These are phyloP conservation scores for Dermatemys mawii DNA, from an alignment of 2,113 vertebrate genomes.

Conservation along the genomic window DNA sequence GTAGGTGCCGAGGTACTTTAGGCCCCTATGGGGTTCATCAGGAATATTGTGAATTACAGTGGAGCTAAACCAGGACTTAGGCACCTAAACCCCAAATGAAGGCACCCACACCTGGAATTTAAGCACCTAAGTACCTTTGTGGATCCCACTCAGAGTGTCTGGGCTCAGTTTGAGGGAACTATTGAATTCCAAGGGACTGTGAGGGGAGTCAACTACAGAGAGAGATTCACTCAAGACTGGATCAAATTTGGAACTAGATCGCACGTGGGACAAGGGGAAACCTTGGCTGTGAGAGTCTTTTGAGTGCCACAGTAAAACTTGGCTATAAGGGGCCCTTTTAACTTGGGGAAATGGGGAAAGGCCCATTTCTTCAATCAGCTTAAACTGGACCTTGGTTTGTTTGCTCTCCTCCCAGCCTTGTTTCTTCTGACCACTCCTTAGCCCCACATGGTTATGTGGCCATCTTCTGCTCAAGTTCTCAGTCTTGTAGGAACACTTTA, in stretches of 20 bases:
- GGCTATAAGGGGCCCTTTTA: neutral
- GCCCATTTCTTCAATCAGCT: neutral
- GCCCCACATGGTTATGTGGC: neutral
- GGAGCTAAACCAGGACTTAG: neutral
- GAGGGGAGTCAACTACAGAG: neutral
- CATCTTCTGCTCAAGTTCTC: neutral
- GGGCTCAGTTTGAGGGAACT: neutral
- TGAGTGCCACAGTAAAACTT: fast-evolving
- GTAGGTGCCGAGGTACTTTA: neutral
- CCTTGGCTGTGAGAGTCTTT: neutral
- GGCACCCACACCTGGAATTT: no score
- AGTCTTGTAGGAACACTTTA: neutral
- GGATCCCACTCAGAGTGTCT: fast-evolving
- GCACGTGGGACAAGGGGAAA: neutral
- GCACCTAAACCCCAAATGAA: neutral
- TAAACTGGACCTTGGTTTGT: neutral
- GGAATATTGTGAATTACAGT: neutral
- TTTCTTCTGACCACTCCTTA: neutral
- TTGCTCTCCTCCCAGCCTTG: neutral
- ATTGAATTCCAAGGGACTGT: neutral
- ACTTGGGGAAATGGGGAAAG: neutral
- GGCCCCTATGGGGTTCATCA: neutral
- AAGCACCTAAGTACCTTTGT: no score
- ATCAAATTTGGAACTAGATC: neutral
- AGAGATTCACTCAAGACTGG: neutral